Evolutionary conservation across 2,888 invertebrate genomes (phyloP).

Genomic region (Eupithecia vulgata): DNA sequence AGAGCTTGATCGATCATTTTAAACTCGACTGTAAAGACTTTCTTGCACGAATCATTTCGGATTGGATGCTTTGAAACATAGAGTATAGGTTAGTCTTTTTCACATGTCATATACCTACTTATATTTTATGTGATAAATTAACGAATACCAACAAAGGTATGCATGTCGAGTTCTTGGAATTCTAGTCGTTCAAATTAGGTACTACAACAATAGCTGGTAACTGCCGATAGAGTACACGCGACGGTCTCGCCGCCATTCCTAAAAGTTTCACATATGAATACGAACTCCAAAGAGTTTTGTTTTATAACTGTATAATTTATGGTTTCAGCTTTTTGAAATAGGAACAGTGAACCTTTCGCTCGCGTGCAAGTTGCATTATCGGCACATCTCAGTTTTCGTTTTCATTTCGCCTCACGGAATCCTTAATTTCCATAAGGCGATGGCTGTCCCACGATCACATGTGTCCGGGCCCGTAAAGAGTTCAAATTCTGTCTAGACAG

Average conservation of each 20-base stretch:
- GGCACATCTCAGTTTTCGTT: slow-evolving; percentile 21
- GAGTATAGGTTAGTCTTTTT: not conserved
- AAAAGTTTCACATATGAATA: slow-evolving; percentile 32
- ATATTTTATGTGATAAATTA: slow-evolving; percentile 18
- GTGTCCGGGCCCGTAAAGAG: slow-evolving; percentile 72
- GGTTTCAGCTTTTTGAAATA: slow-evolving; percentile 25
- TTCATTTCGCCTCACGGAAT: slow-evolving; percentile 46
- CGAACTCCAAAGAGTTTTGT: not conserved
- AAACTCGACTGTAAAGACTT: not conserved
- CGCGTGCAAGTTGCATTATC: slow-evolving; percentile 36
- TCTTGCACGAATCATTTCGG: not conserved
- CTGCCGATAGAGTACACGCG: slow-evolving; percentile 25
- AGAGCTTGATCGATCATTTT: not conserved
- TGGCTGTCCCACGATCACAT: slow-evolving; percentile 54
- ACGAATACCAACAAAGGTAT: slow-evolving; percentile 24
- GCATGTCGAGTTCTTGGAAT: slow-evolving; percentile 32
- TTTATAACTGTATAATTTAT: slow-evolving; percentile 30
- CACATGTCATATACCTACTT: not conserved
- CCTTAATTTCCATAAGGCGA: slow-evolving; percentile 61
- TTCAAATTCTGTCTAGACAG: slow-evolving; percentile 81
- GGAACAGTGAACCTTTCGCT: slow-evolving; percentile 35
- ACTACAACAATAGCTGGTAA: slow-evolving; percentile 30
- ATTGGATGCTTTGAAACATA: not conserved
- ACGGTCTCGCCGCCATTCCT: slow-evolving; percentile 29
- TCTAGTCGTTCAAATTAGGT: slow-evolving; percentile 35